Percentiles rank a stretch among this genome's conserved stretches.
phyloP scores from a whole-genome alignment of 1,140 invertebrate species.

The Stegodyphus dumicola region DNA sequence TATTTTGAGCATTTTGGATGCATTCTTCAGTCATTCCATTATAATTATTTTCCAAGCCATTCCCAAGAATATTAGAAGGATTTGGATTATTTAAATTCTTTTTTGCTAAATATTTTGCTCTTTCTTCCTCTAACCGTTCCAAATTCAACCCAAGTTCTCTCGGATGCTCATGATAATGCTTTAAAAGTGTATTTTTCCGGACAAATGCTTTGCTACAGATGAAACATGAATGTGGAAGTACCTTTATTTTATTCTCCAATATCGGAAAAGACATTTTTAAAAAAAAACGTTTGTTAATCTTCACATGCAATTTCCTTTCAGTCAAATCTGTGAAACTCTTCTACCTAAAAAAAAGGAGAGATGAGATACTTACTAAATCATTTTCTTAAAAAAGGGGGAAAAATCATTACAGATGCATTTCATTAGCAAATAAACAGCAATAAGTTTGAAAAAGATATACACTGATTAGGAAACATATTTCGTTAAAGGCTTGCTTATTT shows the following conservation, averaged over 20 bases:
- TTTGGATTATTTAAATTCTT: conserved; percentile 28
- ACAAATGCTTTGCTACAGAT: conserved; percentile 58
- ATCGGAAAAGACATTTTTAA: conserved; percentile 27
- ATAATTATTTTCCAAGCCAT: background rate
- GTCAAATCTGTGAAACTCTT: too few species aligned
- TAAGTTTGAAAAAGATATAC: too few species aligned
- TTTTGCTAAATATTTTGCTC: conserved; percentile 21
- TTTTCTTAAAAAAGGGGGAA: too few species aligned
- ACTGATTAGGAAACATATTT: too few species aligned
- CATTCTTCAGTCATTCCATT: background rate
- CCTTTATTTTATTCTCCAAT: conserved; percentile 53
- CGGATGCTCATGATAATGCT: conserved; percentile 50
- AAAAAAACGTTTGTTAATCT: too few species aligned
- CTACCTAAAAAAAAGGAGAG: too few species aligned
- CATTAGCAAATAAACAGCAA: too few species aligned
- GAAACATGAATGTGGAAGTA: conserved; percentile 54
- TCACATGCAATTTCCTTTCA: too few species aligned
- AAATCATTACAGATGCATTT: too few species aligned
- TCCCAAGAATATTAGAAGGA: too few species aligned
- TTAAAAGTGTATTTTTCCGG: conserved; percentile 47
- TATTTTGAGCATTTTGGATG: background rate
- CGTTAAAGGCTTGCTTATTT: too few species aligned
- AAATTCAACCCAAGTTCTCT: conserved; percentile 43
- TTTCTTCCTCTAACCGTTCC: conserved; percentile 38
- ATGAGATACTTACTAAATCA: too few species aligned